These are phyloP conservation scores for Heliothis subflexa DNA, from an alignment of 1,140 invertebrate species.

Conservation along the genomic window DNA sequence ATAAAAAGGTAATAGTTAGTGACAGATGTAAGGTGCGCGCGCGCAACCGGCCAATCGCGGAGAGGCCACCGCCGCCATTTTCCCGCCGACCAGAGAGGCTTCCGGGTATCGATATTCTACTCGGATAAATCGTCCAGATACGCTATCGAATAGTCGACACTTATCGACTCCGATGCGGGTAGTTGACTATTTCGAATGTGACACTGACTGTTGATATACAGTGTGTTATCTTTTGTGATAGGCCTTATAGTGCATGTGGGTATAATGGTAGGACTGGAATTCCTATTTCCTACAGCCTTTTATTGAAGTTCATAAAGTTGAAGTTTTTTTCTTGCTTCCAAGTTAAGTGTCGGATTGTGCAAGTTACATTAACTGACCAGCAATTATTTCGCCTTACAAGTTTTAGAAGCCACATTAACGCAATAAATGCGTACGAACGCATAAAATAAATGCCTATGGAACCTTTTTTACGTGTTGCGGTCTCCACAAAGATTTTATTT, in stretches of 20 bases:
- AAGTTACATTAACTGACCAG: slow-evolving; percentile 10
- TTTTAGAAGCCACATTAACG: slow-evolving; percentile 40
- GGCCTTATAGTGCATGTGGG: slow-evolving; percentile 12
- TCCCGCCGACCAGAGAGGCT: slow-evolving; percentile 41
- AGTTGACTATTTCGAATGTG: slow-evolving; percentile 45
- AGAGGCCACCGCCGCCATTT: slow-evolving; percentile 50
- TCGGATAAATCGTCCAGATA: slow-evolving; percentile 49
- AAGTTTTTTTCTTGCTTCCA: too few relatives aligned
- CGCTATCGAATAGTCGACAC: slow-evolving; percentile 42
- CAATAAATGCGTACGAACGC: slow-evolving; percentile 34
- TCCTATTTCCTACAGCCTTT: background rate
- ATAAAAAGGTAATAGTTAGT: slow-evolving; percentile 53
- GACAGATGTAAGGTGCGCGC: slow-evolving; percentile 55
- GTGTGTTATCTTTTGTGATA: slow-evolving; percentile 37
- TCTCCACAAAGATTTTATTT: slow-evolving; percentile 37
- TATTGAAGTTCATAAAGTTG: background rate
- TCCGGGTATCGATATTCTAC: slow-evolving; percentile 48
- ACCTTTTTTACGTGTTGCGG: slow-evolving; percentile 29
- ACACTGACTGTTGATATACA: slow-evolving; percentile 42
- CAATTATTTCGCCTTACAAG: slow-evolving; percentile 27
- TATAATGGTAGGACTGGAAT: slow-evolving; percentile 2
- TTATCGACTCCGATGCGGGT: slow-evolving; percentile 43
- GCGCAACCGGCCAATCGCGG: slow-evolving; percentile 51
- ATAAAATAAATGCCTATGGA: slow-evolving; percentile 40
- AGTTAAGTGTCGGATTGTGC: slow-evolving; percentile 5